Base-by-base conservation (phyloP, 1,140 invertebrate genomes). In the Whitmania pigra region DNA sequence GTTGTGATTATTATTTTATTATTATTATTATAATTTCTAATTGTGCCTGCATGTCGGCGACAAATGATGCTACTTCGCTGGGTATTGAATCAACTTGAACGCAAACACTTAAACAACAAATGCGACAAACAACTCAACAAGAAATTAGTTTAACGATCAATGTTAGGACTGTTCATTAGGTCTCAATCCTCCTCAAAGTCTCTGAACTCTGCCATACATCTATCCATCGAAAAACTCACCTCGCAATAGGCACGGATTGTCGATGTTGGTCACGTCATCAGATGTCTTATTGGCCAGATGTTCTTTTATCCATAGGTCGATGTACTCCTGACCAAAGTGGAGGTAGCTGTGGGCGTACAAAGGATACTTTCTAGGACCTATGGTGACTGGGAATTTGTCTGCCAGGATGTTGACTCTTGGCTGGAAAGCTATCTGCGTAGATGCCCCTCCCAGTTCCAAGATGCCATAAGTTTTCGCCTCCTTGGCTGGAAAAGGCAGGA, bases 361-460 rank as follows among this genome's bases (percentile, higher is more conserved):
- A 29, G 80, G 74, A 74, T 83, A 83, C 18, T 77, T 74, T 13
- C 78, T 69, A 22, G 80, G 80, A 73, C 78, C 84, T 0, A 85
- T 74, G 25, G 71, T 73, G 43, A 78, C 75, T 31, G 70, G 77
- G 73, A 75, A 83, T 76, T 79, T 84, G 54, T 78, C 77, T 55
- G 77, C 77, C 70, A 77, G 77, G 29, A 81, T 70, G 11, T 77
- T 77, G 3, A 73, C 76, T 55, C 75, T 73, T 20, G 81, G 80
- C 22, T 79, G 76, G 76, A 84, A 84, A 3, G 85, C 79, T 43
- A 86, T 84, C 76, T 86, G 85, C 11, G 84, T 84, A 2, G 85
- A 86, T 0, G 85, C 85, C 54, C 85, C 85, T 55, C 85, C 85
- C 78, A 86, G 79, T 76, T 86, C 85, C 27, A 86, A 75, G 9